Base-by-base conservation (phyloP, 2,113 vertebrate species). In the Climacteris rufus region DNA sequence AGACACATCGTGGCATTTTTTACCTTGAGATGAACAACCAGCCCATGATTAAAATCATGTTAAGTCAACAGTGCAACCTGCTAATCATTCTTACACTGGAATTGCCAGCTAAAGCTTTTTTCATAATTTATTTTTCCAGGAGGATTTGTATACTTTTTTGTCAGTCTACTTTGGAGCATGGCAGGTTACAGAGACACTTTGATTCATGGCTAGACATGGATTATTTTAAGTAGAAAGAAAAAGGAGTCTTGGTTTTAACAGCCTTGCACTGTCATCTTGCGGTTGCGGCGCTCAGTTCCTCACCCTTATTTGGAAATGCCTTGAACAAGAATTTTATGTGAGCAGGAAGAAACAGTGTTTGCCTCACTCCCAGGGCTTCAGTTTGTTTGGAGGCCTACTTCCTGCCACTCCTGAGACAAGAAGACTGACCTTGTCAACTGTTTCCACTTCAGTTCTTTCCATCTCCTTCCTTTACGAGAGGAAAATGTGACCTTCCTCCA, bases 241-340 rank as follows among this genome's bases (percentile, higher is more conserved):
- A 89, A 86, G 54, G 54, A 87, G 45, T 11, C 70, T 56, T 59
- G 78, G 78, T 90, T 94, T 90, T n/a, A 56, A 63, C 80, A 88
- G 90, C 93, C 52, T 85, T 90, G 94, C 76, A 85, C 87, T 93
- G 89, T 94, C 91, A 89, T 95, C 87, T 96, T 90, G 91, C 71
- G n/a, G 91, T 90, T 74, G 61, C 86, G 77, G 57, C 5, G 37
- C 78, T 93, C 44, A 27, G 60, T 45, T 96, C 82, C 71, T 86
- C 65, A 89, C 24, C 66, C 91, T 81, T 96, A 95, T 94, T 94
- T 94, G 87, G 89, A 91, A 95, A 91, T 77, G 87, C 75, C 82
- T 90, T 28, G 63, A 93, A 94, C 27, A 91, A 76, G 92, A 93
- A 93, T 89, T 75, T 0, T 0, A 61, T 79, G 56, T 47, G 61